phyloP scores from a whole-genome alignment of 92 coral and sea anemone genomes.

The Micromussa lordhowensis region DNA sequence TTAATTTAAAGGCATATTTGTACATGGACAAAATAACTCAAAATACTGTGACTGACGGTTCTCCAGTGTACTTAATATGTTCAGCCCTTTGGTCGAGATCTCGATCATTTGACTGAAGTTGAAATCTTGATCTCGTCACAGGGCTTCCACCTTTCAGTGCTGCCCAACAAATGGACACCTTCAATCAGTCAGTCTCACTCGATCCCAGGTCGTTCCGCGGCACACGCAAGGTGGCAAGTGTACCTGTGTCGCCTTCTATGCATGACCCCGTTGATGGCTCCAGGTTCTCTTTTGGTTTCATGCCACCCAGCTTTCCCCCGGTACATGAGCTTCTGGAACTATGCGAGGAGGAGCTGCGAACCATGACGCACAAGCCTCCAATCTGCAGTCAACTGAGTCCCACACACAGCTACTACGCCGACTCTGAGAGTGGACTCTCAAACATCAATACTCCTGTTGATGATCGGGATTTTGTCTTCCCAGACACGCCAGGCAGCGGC shows the following conservation, averaged over 20 bases:
- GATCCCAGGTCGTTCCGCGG: background rate
- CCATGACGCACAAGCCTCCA: constrained; percentile 8
- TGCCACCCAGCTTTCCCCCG: constrained; percentile 27
- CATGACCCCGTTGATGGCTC: background rate
- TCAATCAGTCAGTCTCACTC: constrained; percentile 4
- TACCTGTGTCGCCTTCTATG: constrained; percentile 25
- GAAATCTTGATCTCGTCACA: background rate
- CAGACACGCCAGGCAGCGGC: constrained; percentile 12
- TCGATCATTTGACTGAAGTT: background rate
- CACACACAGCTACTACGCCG: constrained; percentile 34
- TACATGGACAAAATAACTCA: too few species aligned
- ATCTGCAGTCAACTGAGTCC: constrained; percentile 23
- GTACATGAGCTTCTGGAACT: constrained; percentile 33
- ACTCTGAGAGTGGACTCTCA: constrained; percentile 31
- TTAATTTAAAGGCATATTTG: too few species aligned
- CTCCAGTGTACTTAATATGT: too few species aligned
- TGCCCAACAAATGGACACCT: constrained; percentile 5
- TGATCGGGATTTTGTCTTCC: constrained; percentile 21
- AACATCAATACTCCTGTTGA: constrained; percentile 31
- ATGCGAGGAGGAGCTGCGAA: constrained; percentile 14
- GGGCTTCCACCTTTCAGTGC: constrained; percentile 1
- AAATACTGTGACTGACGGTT: too few species aligned
- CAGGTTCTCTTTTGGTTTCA: constrained; percentile 12
- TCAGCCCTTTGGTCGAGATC: too few species aligned
- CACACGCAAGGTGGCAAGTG: background rate